Base-by-base conservation (phyloP, 2,888 invertebrate species). In the Cremastinae sp. region DNA sequence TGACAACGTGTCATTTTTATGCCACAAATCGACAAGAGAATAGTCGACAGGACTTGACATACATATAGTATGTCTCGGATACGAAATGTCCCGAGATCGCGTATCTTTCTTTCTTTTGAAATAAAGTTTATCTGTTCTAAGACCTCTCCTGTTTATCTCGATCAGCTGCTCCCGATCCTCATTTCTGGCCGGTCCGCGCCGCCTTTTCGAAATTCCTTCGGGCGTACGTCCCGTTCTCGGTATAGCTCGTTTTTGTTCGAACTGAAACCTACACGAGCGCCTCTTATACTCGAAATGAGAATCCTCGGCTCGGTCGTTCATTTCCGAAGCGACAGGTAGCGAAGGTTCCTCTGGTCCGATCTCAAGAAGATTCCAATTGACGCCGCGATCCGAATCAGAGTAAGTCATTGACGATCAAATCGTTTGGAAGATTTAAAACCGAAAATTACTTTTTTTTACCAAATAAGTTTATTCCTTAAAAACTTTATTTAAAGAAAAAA, bases 141-240 rank as follows among this genome's bases (percentile, higher is more conserved):
- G n/a, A 62, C 14, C 36, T 16, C 20, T 22, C 28, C 38, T 36
- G 14, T 64, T 72, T 72, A 64, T 64, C 72, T 64, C 38, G 53
- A 73, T 76, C 72, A 28, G 34, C 56, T 53, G 68, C 64, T 76
- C 53, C 12, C 61, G 65, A 74, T 70, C 54, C 28, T 71, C 70
- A 49, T 75, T 58, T 20, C 49, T 16, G 41, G 64, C 53, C 49
- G 58, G 38, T 47, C 49, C 36, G 9, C 4, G 18, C 58, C 14
- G 53, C 51, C 72, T 58, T 28, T 68, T 59, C 72, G 18, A 51
- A 53, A 72, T 72, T 69, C 58, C 41, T 69, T 62, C 12, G 14
- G 16, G 14, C 14, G 10, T 51, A 36, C n/a, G 28, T 34, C 49
- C 14, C 14, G 47, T 61, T 61, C 38, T 34, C 12, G 12, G 49